These are phyloP conservation scores for Heteronetta atricapilla DNA, from an alignment of 2,113 vertebrate genomes.

Conservation along the genomic window DNA sequence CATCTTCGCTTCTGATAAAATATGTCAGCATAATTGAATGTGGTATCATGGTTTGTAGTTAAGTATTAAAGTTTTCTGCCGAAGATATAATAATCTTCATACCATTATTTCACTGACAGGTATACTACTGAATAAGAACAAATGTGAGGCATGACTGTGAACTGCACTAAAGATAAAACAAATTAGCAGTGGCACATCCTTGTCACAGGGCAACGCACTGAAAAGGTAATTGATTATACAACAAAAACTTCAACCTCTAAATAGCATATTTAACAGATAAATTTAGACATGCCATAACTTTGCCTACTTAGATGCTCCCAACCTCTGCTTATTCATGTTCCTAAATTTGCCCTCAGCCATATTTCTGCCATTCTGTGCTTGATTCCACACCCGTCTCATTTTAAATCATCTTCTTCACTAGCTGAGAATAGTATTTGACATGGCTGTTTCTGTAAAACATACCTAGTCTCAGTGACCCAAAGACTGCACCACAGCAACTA, in stretches of 20 bases:
- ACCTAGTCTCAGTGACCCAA: neutral
- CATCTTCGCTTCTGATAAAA: slow-evolving; percentile 18
- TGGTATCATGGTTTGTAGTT: neutral
- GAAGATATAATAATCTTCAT: neutral
- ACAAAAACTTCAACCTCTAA: slow-evolving; percentile 11
- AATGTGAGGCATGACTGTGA: neutral
- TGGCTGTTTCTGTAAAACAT: neutral
- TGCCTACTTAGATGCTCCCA: neutral
- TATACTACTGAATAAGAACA: neutral
- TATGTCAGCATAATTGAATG: neutral
- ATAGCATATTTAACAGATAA: neutral
- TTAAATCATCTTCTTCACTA: neutral
- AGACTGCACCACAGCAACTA: neutral
- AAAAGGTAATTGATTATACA: slow-evolving; percentile 37
- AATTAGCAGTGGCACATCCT: neutral
- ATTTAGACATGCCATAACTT: neutral
- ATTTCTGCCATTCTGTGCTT: neutral
- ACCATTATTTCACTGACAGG: neutral
- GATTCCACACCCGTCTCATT: neutral
- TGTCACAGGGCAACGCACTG: slow-evolving; percentile 1
- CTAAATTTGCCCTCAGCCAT: neutral
- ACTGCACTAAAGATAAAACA: slow-evolving; percentile 33
- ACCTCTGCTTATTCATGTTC: neutral
- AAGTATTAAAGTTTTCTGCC: neutral
- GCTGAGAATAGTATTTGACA: neutral